Evolutionary conservation across 1,140 invertebrate species (phyloP).

Genomic region (Calycopis cecrops): DNA sequence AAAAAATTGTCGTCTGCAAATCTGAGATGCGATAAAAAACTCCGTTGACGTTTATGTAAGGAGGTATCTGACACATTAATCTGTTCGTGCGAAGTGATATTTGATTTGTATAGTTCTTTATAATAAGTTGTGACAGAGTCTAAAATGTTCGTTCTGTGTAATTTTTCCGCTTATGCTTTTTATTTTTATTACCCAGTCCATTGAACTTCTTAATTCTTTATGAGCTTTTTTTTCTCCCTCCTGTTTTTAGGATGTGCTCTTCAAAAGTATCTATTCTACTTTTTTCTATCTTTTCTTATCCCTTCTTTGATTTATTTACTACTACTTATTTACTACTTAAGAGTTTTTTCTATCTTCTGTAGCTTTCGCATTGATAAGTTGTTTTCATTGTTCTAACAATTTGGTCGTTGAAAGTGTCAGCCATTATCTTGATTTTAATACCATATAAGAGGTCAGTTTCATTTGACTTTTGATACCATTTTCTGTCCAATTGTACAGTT

Average conservation of each 20-base stretch:
- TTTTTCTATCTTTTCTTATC: constrained; percentile 28
- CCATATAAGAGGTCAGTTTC: constrained; percentile 12
- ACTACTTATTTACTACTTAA: constrained; percentile 19
- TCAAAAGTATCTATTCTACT: constrained; percentile 29
- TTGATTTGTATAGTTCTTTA: too few species aligned
- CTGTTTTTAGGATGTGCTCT: constrained; percentile 18
- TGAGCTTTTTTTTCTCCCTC: constrained; percentile 25
- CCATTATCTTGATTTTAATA: constrained; percentile 11
- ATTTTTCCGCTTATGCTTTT: too few species aligned
- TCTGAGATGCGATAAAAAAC: too few species aligned
- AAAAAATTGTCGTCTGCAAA: too few species aligned
- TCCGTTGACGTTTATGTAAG: too few species aligned
- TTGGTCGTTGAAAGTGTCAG: constrained; percentile 20
- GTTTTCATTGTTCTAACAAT: constrained; percentile 19
- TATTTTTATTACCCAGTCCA: too few species aligned
- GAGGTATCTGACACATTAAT: too few species aligned
- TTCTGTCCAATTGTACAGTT: constrained; percentile 29
- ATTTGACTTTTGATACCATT: constrained; percentile 23
- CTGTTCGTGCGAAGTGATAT: too few species aligned
- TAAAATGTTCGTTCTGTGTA: too few species aligned
- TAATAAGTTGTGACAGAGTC: too few species aligned
- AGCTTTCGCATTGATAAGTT: constrained; percentile 20
- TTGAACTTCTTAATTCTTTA: too few species aligned
- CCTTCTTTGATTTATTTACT: constrained; percentile 26
- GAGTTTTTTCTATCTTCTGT: constrained; percentile 20